These are phyloP conservation scores for Taeniopygia guttata DNA, from an alignment of 2,797 vertebrate genomes.

Conservation along the genomic window DNA sequence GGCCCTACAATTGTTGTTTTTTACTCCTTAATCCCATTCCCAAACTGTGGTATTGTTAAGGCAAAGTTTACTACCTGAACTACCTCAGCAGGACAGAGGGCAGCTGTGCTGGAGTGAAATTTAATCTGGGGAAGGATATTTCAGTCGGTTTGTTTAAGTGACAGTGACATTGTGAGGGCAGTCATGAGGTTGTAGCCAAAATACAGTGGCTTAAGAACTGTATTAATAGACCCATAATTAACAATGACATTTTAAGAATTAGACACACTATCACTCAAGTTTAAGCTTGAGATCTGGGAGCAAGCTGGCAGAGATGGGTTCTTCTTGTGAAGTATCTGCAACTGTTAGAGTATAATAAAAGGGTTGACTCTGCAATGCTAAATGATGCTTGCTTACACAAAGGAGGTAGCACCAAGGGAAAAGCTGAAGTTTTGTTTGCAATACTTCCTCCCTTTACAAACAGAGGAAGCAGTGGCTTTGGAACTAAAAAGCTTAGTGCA, in stretches of 20 bases:
- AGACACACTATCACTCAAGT: neutral
- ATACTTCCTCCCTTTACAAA: neutral
- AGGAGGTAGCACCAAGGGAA: neutral
- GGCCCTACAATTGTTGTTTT: conserved; percentile 21
- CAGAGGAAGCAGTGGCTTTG: neutral
- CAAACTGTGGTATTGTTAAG: neutral
- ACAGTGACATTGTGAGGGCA: neutral
- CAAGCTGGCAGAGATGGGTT: neutral
- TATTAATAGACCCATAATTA: neutral
- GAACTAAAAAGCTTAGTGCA: neutral
- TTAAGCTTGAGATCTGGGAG: neutral
- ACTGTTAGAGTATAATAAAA: neutral
- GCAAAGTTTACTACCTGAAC: conserved; percentile 14
- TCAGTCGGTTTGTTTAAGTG: neutral
- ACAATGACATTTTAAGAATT: neutral
- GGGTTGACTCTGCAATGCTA: neutral
- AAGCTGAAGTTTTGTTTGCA: neutral
- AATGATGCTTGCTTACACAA: neutral
- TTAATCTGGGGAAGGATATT: neutral
- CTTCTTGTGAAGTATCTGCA: neutral
- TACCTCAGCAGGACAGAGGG: neutral
- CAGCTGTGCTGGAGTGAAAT: neutral
- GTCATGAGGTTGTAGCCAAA: neutral
- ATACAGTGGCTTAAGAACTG: neutral
- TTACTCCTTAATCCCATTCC: conserved; percentile 7